Conservation (phyloP, 2,797 vertebrate genomes). For the Glyptemys insculpta region DNA sequence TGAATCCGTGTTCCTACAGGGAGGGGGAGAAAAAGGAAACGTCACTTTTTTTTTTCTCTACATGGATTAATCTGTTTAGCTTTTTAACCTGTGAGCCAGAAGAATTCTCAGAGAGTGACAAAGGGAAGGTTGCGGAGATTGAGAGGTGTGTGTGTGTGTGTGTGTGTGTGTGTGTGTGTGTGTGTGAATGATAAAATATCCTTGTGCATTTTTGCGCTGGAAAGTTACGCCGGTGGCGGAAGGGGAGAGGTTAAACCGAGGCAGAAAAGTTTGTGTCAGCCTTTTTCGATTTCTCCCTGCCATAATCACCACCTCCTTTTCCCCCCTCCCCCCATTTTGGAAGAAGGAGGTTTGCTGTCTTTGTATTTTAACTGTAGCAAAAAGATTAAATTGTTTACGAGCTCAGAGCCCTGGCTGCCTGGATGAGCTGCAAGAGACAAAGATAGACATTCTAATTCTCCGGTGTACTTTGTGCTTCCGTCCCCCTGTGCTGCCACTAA, state of each 20-base stretch:
- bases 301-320: not conserved
- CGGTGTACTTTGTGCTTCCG: conserved; percentile 90
- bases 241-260: conserved; percentile 63
- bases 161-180: not conserved
- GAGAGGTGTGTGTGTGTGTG: not conserved
- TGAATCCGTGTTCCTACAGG: not conserved
- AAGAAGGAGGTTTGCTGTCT: conserved; percentile 81
- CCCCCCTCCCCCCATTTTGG: conserved; percentile 53
- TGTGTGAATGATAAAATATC: not conserved
- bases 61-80: conserved; percentile 8
- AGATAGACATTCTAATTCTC: conserved; percentile 99
- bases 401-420: conserved; percentile 90
- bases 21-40: not conserved
- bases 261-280: conserved; percentile 83
- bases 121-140: conserved; percentile 29
- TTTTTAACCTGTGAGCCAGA: conserved; percentile 1
- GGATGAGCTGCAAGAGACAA: conserved; percentile 96
- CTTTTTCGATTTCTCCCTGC: conserved; percentile 67
- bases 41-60: not conserved
- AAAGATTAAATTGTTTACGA: conserved; percentile 99
- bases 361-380: conserved; percentile 93
- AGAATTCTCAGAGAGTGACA: conserved; percentile 14
- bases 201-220: conserved; percentile 78
- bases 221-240: conserved; percentile 72
- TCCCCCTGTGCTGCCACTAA: conserved; percentile 96